Conservation (phyloP, 2,797 vertebrate species). For the Spondyliosoma cantharus region DNA sequence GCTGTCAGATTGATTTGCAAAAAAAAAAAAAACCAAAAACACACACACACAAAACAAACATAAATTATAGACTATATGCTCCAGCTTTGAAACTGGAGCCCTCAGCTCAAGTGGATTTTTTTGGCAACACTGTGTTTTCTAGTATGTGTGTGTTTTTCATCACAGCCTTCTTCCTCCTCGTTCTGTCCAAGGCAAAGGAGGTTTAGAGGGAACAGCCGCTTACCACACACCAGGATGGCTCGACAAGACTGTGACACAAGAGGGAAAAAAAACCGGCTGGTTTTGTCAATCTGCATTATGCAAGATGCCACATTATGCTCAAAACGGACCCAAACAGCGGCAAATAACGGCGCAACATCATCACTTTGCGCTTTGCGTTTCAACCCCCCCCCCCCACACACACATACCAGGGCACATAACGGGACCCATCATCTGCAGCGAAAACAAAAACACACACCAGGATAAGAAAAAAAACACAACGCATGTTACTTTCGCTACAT, state of each 20-base stretch:
- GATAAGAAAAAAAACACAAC: background rate
- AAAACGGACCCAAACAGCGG: background rate
- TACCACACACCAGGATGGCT: conserved; percentile 4
- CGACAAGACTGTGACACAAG: conserved; percentile 1
- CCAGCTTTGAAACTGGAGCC: conserved; percentile 31
- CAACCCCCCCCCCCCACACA: no score
- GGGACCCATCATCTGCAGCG: conserved; percentile 34
- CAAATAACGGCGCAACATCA: conserved; percentile 10
- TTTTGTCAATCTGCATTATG: conserved; percentile 10
- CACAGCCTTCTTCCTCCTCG: conserved; percentile 14
- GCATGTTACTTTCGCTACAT: rapidly evolving
- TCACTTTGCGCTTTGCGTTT: conserved; percentile 35
- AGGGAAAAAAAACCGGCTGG: background rate
- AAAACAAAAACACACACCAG: background rate
- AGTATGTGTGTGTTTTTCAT: background rate
- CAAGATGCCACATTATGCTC: background rate
- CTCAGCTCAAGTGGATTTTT: conserved; percentile 12
- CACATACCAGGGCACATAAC: conserved; percentile 43
- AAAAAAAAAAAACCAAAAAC: no score
- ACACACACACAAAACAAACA: background rate
- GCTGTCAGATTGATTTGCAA: background rate
- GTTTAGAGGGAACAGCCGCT: conserved; percentile 6
- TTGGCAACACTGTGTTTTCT: background rate
- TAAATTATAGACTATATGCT: background rate
- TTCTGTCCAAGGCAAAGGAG: conserved; percentile 14